Percentiles rank a stretch among this genome's conserved stretches.
phyloP scores from a whole-genome alignment of 2,888 invertebrate genomes.

The Notodonta ziczac region DNA sequence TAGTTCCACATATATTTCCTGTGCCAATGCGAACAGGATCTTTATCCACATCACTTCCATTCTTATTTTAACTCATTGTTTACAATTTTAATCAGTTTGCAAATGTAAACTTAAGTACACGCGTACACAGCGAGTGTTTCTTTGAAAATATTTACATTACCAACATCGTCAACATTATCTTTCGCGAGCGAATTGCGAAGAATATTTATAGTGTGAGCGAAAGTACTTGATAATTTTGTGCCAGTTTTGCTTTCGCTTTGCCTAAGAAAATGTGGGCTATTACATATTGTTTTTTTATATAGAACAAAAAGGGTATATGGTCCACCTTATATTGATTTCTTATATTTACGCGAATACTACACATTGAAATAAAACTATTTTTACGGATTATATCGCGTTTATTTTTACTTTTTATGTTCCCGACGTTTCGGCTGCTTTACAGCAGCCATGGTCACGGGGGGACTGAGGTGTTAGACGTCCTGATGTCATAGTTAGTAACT shows the following conservation, averaged over 20 bases:
- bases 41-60: neutral
- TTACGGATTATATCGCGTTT: no score
- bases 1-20: neutral
- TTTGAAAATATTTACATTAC: conserved; percentile 26
- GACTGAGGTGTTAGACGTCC: no score
- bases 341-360: no score
- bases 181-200: conserved; percentile 11
- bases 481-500: no score
- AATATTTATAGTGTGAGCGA: neutral
- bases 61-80: neutral
- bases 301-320: no score
- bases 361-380: no score
- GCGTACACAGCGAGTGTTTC: conserved; percentile 14
- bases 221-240: neutral
- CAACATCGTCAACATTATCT: conserved; percentile 10
- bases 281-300: no score
- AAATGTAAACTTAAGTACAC: conserved; percentile 6
- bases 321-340: no score
- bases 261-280: no score
- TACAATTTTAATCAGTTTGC: conserved; percentile 6
- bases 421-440: no score
- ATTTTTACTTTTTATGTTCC: no score
- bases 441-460: no score
- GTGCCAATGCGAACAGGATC: neutral
- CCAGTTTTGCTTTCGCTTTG: neutral